Base-by-base conservation (phyloP, 2,113 vertebrate genomes). In the Pseudois nayaur region DNA sequence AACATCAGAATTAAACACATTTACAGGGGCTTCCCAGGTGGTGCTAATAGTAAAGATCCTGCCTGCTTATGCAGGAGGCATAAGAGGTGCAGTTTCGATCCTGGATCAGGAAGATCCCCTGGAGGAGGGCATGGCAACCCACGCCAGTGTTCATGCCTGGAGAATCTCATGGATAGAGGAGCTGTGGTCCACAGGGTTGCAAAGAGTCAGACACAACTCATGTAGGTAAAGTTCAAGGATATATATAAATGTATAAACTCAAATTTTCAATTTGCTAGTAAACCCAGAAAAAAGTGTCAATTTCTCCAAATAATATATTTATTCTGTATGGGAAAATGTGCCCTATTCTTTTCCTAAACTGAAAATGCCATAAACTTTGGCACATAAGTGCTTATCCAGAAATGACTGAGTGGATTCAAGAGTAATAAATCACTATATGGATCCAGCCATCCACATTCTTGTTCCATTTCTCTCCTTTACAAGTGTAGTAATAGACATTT, bases 371-470 rank as follows among this genome's bases (percentile, higher is more conserved):
- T 89, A 96, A 89, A 96, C 85, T 92, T 95, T 98, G 93, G 89
- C 91, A 93, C 79, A 85, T 95, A 74, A 81, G 83, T 94, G 87
- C 84, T 98, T 97, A 85, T 90, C 81, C 31, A 52, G 95, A 97
- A 96, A 97, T 97, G 95, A 97, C 96, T 96, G 67, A 96, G 95
- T 97, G n/a, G 84, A 95, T 94, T 95, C 54, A 59, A 87, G 48
- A 19, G 62, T 88, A 89, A 97, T 97, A 97, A 97, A 97, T 97
- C 97, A 97, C 89, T 96, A 52, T 93, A 92, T 74, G 92, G 95
- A 92, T 94, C 87, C 91, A 97, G 91, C 96, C 98, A 98, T 98
- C 96, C 96, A 97, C 97, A 96, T 84, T 91, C 96, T 93, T 88
- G 95, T 97, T 98, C 97, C 96, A 95, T 96, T 96, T 95, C 91